Evolutionary conservation across 1,140 invertebrate species (phyloP).

Genomic region (Portunus trituberculatus): DNA sequence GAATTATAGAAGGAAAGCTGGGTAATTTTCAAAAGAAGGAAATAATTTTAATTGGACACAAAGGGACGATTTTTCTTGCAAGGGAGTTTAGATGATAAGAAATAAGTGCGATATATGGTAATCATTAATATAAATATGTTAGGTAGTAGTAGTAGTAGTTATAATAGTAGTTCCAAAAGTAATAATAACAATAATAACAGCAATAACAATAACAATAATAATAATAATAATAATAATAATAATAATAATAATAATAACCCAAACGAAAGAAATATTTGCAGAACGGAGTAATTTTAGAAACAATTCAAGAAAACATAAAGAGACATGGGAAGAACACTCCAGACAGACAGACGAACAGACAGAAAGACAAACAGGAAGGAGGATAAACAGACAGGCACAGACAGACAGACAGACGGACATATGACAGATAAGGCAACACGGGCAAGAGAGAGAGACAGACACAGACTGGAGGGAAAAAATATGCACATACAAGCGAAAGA

Average conservation of each 20-base stretch:
- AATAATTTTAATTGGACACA: not conserved
- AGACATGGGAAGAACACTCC: not conserved
- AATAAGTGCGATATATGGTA: not conserved
- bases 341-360: not conserved
- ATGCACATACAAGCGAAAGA: no score
- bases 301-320: not conserved
- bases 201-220: not conserved
- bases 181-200: not conserved
- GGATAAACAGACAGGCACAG: not conserved
- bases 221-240: conserved; percentile 39
- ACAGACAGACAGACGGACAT: no score
- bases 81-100: not conserved
- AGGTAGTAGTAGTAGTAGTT: not conserved
- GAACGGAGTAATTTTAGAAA: not conserved
- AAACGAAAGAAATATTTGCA: not conserved
- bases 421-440: no score
- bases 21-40: not conserved
- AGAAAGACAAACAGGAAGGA: not conserved
- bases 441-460: no score
- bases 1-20: no score
- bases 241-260: not conserved
- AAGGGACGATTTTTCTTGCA: no score
- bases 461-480: no score
- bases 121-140: not conserved
- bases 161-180: not conserved